Evolutionary conservation across 2,888 invertebrate genomes (phyloP), one percentile per base, ranked within the genome.

Genomic region (Nymphalis urticae): DNA sequence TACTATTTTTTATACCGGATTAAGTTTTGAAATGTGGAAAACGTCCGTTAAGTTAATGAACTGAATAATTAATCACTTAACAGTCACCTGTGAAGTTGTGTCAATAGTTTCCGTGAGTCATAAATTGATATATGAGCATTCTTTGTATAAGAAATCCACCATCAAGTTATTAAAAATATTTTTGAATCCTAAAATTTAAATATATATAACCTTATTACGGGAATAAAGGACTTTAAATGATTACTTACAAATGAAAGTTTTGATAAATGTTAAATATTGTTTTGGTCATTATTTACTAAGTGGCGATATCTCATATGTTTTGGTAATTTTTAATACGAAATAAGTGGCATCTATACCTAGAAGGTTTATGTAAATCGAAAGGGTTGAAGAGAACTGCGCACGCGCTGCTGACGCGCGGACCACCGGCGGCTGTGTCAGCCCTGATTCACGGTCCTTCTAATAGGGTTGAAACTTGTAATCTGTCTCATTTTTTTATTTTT

Each of bases 351-450:
- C 24, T 72, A 66, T 71, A 69, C 64, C 56, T 66, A 62, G 71
- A 75, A 75, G 73, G 69, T 78, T 80, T 87, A 90, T 90, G 88
- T 85, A 88, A 90, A 91, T 89, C 73, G 77, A 79, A 83, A 88
- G 85, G 88, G 87, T 83, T 88, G 88, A 84, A 86, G 81, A 79
- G 82, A 78, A 81, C 79, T 78, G 82, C 84, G 86, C 90, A 89
- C 90, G 89, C 90, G 89, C 88, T 82, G 78, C 69, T 74, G 92
- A 92, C 85, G 87, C 80, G 86, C 80, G 83, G 92, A 92, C 92
- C 92, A 92, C 92, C 92, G 82, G 88, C 84, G 76, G 79, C 85
- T 77, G 87, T 87, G 90, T 82, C 92, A 92, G 83, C 90, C 89
- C 90, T 91, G 91, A 92, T 90, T 88, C 91, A 92, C 85, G 83